Base-by-base conservation (phyloP, 2,888 invertebrate genomes). In the Digitonthophagus gazella region DNA sequence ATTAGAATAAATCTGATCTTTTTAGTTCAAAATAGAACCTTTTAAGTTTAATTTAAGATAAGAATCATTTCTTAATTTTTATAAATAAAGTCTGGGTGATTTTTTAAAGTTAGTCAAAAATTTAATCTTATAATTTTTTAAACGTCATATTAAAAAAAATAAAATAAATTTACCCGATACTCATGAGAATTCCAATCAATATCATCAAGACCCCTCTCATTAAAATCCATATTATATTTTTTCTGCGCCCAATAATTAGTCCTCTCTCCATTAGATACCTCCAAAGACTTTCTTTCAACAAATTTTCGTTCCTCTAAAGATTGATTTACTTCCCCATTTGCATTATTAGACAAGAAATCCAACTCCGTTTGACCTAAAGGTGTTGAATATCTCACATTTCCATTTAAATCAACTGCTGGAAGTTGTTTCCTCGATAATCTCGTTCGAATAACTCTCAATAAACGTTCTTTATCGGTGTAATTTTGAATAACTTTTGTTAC, bases 341-440 rank as follows among this genome's bases (percentile, higher is more conserved):
- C 85, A 56, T 89, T 91, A 44, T 88, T 85, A 69, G 89, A 83
- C 67, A 93, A 89, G 93, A 93, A 93, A 67, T 92, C 91, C 44
- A 92, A 86, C 80, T 93, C 93, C 5, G 90, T 87, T 58, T 90
- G 90, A 80, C 84, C 82, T 15, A 75, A 73, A 67, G 83, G 80
- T 44, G 79, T 78, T 5, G 91, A 90, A 80, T 93, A 93, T 72
- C 92, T 87, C 3, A 95, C 88, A 19, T 89, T 86, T 5, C 93
- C 93, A 77, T 93, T 91, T 11, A 86, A 81, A 69, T 89, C 90
- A 20, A 90, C 89, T 65, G 88, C 84, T 0, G 94, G 93, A 66
- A 94, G 83, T 75, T 91, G 89, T 74, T 91, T 87, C 71, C 94
- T 85, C 0, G 92, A 88, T 58, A 95, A 83, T 67, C 94, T 86